These are phyloP conservation scores for Tachina grossa DNA, from an alignment of 2,888 invertebrate genomes.

Conservation along the genomic window DNA sequence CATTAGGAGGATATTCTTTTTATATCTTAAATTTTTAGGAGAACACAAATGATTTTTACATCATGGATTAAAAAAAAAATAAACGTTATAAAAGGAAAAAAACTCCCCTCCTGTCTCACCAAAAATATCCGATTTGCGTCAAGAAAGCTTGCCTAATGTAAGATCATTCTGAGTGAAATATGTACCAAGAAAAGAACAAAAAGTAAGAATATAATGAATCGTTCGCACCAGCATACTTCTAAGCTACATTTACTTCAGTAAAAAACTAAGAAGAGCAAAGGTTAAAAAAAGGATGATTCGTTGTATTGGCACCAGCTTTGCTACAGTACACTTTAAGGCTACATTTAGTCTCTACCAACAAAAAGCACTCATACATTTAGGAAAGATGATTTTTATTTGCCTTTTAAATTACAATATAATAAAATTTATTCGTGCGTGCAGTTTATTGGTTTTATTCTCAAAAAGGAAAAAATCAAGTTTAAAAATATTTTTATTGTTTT, in stretches of 20 bases:
- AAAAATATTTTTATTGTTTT: neutral
- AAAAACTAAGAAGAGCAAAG: neutral
- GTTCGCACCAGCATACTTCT: no score
- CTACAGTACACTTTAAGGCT: conserved; percentile 45
- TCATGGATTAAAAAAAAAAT: no score
- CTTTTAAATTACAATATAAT: conserved; percentile 37
- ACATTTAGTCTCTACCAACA: conserved; percentile 12
- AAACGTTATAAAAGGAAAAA: neutral
- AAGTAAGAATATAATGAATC: no score
- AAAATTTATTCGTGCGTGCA: conserved; percentile 63
- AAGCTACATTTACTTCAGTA: no score
- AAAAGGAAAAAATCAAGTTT: neutral
- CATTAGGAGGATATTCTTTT: no score
- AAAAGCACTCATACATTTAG: conserved; percentile 1
- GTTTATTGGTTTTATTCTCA: conserved; percentile 55
- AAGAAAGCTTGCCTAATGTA: no score
- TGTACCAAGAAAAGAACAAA: no score
- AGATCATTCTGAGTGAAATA: no score
- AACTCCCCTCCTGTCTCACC: neutral
- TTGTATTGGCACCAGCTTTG: conserved; percentile 3
- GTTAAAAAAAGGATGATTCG: neutral
- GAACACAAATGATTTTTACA: no score
- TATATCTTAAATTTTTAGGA: no score
- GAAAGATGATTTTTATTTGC: conserved; percentile 6
- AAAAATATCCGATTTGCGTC: no score